phyloP scores from a whole-genome alignment of 1,140 invertebrate genomes.

The Ridgeia piscesae region DNA sequence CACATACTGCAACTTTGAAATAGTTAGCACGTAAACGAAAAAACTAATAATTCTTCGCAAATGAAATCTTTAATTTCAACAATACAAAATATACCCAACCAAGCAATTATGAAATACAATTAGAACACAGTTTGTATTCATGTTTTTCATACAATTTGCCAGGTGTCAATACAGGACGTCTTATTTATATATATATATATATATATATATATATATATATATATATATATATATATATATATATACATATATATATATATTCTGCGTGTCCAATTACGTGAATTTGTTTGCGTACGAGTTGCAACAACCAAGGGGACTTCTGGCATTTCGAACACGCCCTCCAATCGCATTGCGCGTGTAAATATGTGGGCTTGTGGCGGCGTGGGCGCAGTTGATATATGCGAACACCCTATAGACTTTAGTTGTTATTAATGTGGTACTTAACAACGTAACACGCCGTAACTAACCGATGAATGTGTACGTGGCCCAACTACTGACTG shows the following conservation, averaged over 20 bases:
- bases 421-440: neutral
- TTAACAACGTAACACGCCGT: neutral
- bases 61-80: no score
- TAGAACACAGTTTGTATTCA: no score
- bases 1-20: neutral
- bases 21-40: neutral
- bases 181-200: no score
- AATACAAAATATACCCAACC: no score
- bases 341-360: neutral
- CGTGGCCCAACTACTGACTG: neutral
- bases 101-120: no score
- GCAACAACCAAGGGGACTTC: neutral
- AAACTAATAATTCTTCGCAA: no score
- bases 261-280: neutral
- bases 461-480: neutral
- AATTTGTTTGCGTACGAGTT: neutral
- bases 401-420: neutral
- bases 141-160: no score
- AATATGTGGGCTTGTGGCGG: neutral
- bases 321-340: neutral
- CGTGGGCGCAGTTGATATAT: neutral
- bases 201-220: neutral
- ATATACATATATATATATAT: neutral
- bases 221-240: slow-evolving; percentile 3
- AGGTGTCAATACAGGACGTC: no score